Evolutionary conservation across 1,140 invertebrate genomes (phyloP).

Genomic region (Drosophila lacteicornis): DNA sequence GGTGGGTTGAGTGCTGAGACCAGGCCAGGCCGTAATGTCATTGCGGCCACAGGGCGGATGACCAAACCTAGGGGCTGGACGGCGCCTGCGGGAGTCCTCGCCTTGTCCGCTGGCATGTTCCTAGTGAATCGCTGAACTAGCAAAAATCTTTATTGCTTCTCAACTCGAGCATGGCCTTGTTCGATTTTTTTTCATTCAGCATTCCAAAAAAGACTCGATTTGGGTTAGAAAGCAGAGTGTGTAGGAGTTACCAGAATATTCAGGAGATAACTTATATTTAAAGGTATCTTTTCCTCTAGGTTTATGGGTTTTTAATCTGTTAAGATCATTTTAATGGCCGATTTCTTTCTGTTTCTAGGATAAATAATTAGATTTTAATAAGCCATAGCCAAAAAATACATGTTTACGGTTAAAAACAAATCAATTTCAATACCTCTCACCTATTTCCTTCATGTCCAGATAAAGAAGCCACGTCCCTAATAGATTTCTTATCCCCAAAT

Average conservation of each 20-base stretch:
- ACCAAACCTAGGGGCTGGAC: constrained; percentile 6
- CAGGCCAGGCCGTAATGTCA: constrained; percentile 13
- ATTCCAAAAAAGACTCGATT: constrained; percentile 3
- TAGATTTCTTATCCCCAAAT: background rate
- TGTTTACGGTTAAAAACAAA: no score
- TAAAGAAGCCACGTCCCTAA: background rate
- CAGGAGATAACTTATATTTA: background rate
- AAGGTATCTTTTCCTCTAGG: no score
- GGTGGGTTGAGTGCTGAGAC: constrained; percentile 8
- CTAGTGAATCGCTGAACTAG: constrained; percentile 61
- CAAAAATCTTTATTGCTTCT: constrained; percentile 74
- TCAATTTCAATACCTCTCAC: background rate
- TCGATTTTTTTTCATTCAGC: constrained; percentile 13
- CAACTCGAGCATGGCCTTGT: constrained; percentile 43
- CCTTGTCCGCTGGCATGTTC: constrained; percentile 24
- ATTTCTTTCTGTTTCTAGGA: no score
- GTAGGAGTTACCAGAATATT: background rate
- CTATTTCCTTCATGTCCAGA: background rate
- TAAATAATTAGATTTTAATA: background rate
- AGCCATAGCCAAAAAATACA: background rate
- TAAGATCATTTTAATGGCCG: no score
- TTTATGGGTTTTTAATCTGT: background rate
- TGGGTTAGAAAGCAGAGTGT: background rate
- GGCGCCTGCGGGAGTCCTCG: background rate
- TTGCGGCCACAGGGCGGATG: constrained; percentile 23